Base-by-base conservation (phyloP, 2,113 vertebrate species). In the Mirounga angustirostris region DNA sequence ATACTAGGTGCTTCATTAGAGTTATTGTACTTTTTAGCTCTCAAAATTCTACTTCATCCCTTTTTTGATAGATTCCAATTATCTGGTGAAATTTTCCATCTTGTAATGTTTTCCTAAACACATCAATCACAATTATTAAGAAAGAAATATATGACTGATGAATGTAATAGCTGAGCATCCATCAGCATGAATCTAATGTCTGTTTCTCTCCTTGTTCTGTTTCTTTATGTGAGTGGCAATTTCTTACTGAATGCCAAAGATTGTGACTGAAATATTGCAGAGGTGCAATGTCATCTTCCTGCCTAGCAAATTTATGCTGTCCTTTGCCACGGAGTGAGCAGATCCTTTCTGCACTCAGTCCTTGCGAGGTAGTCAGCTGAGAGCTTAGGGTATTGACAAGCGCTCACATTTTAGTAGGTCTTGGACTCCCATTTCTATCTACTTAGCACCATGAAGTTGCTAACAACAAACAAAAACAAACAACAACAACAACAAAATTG, bases 81-180 rank as follows among this genome's bases (percentile, higher is more conserved):
- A 89, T 50, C 61, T 94, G 46, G 36, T 79, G 30, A 92, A 73
- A 89, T 18, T 79, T 84, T 65, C 33, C 30, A 30, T 83, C 28
- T 89, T 26, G 2, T 33, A 54, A 54, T 87, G 59, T 92, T 96
- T 82, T 88, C 56, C 78, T 79, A 91, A 52, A 56, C 10, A 54
- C 28, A 83, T 54, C 46, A 88, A 89, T 84, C 36, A 59, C 36
- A 92, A 73, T 73, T 92, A 81, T 88, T 92, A 89, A 84, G 6
- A 80, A 78, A 84, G 88, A 94, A 84, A 65, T 43, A 12, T 40
- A 65, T 73, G 36, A 63, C 43, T 78, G 79, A 94, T 86, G 33
- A 81, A 95, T 76, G 52, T n/a, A 93, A 56, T 88, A 94, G 12
- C 30, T 56, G 30, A 2, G 21, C 15, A 92, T 12, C 19, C 46